A percentile compares a stretch with the other conserved stretches of the same genome.
Conservation (phyloP, 1,140 invertebrate genomes). For the Idris sp. region DNA sequence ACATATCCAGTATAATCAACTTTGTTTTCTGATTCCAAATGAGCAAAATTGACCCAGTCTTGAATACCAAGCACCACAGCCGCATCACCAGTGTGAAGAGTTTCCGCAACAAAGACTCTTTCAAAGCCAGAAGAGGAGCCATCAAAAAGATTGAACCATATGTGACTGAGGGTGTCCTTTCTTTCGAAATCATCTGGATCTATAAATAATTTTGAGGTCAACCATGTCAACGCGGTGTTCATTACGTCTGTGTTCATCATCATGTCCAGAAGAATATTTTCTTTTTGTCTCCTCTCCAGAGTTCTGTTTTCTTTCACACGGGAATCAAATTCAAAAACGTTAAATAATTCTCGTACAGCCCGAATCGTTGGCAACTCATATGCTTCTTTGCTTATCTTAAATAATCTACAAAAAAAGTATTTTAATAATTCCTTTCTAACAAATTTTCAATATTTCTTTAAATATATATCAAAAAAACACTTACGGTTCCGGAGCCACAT, state of each 20-base stretch:
- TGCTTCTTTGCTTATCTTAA: conserved; percentile 56
- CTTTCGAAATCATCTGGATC: conserved; percentile 76
- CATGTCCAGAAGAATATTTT: conserved; percentile 80
- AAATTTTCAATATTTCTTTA: background rate
- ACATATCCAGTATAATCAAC: conserved; percentile 90
- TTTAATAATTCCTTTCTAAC: no score
- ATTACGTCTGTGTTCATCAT: conserved; percentile 81
- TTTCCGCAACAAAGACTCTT: conserved; percentile 91
- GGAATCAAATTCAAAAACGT: conserved; percentile 86
- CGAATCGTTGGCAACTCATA: conserved; percentile 77
- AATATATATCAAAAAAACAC: conserved; percentile 23
- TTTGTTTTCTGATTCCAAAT: conserved; percentile 82
- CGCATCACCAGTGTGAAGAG: conserved; percentile 79
- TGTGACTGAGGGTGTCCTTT: conserved; percentile 84
- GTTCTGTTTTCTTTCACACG: conserved; percentile 86
- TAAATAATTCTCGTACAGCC: conserved; percentile 82
- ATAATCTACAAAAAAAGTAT: conserved; percentile 73
- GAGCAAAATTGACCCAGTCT: conserved; percentile 90
- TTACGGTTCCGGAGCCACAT: conserved; percentile 71
- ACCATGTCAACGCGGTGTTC: conserved; percentile 79
- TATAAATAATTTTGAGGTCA: conserved; percentile 77
- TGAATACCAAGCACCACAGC: conserved; percentile 86
- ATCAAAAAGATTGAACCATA: conserved; percentile 89
- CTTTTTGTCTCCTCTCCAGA: conserved; percentile 77
- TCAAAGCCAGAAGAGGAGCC: conserved; percentile 91